Evolutionary conservation across 1,140 invertebrate genomes (phyloP), one percentile per base, ranked within the genome.

Genomic region (Thereuonema tuberculata): DNA sequence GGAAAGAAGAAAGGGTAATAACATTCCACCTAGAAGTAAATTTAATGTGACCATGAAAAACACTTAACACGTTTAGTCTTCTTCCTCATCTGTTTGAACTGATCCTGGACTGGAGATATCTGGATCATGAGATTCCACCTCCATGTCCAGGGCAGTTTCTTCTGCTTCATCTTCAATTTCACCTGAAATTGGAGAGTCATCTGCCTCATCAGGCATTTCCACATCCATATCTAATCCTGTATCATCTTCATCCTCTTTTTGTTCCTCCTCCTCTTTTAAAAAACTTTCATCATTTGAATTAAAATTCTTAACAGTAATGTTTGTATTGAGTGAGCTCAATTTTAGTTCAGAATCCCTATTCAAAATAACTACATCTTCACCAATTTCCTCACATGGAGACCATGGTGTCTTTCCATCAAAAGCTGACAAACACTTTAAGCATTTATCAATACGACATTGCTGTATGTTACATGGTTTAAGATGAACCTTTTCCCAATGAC

Each of bases 371-470:
- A 26, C 53, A 25, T 26, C 53, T 17, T 55, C 53, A 9, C 5
- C 23, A 55, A 5, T 9, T 5, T 29, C 53, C 24, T 29, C 23
- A 9, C 14, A 5, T 55, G 23, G 3, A 26, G 25, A 12, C 48
- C 48, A 50, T 24, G 48, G 48, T 50, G 48, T 50, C 58, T 61
- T 62, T 23, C 63, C 64, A 50, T 64, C 65, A 26, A 63, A 67
- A 2, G 59, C 59, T 53, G 58, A 61, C 5, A 67, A 59, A 55
- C 66, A 67, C 20, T 63, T 65, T 28, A 60, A 58, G 37, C 66
- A 67, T 50, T 67, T 65, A 28, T 67, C 65, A 43, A 67, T 64
- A 9, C 62, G 62, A 29, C 66, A 67, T 21, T 63, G 24, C 58
- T 63, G 60, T 5, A 67, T 60, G 23, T 27, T 29, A 54, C 63